These are phyloP conservation scores for Epinotia brunnichana DNA, from an alignment of 2,888 invertebrate genomes.

Conservation along the genomic window DNA sequence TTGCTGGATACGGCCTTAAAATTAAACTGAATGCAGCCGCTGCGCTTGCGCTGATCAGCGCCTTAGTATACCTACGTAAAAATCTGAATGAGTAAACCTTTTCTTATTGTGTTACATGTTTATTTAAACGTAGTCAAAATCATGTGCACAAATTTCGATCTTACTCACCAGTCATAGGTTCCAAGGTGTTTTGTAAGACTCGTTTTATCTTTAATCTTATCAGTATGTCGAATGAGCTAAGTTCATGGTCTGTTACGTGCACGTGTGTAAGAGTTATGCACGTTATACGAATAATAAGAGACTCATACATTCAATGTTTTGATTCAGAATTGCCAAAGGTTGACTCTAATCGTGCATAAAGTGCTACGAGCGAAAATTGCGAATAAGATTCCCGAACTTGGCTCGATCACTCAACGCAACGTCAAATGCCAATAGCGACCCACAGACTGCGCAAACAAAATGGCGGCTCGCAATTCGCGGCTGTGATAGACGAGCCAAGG, in stretches of 20 bases:
- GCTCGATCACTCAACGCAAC: no score
- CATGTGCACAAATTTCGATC: not conserved
- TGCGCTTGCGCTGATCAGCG: no score
- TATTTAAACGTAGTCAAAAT: not conserved
- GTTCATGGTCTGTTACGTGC: constrained; percentile 21
- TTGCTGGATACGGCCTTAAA: no score
- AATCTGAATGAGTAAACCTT: not conserved
- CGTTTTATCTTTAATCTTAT: constrained; percentile 20
- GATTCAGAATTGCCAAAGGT: no score
- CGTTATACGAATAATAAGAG: not conserved
- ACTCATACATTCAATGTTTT: not conserved
- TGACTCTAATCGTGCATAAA: no score
- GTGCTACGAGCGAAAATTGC: no score
- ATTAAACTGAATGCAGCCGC: no score
- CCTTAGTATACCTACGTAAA: not conserved
- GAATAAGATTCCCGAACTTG: no score
- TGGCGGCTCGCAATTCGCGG: no score
- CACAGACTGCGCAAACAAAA: no score
- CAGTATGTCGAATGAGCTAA: constrained; percentile 17
- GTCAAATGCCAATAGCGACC: no score
- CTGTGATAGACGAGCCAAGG: no score
- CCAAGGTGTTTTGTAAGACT: not conserved
- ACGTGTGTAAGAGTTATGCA: constrained; percentile 13
- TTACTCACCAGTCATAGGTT: not conserved
- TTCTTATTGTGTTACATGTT: not conserved